Percentiles rank a stretch among this genome's conserved stretches.
Conservation (phyloP, 2,113 vertebrate species). For the Pyrgilauda ruficollis region DNA sequence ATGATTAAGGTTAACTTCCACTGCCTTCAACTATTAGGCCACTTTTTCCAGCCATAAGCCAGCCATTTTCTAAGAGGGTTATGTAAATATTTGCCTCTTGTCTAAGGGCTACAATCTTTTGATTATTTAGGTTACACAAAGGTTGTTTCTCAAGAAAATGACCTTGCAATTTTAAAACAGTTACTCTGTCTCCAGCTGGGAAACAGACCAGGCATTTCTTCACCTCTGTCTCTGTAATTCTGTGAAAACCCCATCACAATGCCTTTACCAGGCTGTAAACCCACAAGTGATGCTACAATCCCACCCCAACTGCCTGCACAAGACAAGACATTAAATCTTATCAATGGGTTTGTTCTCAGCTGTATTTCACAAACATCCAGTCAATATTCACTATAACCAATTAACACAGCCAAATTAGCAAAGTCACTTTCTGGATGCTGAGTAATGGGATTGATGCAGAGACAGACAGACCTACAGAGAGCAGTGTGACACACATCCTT, state of each 20-base stretch:
- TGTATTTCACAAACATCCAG: background rate
- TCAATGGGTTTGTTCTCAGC: background rate
- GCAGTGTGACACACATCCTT: background rate
- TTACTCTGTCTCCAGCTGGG: constrained; percentile 1
- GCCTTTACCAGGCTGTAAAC: background rate
- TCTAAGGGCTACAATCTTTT: background rate
- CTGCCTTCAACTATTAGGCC: background rate
- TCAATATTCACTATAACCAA: background rate
- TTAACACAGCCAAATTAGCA: background rate
- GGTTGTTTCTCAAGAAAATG: background rate
- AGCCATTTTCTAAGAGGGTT: background rate
- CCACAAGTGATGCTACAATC: background rate
- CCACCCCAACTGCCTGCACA: background rate
- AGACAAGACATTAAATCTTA: background rate
- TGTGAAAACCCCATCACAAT: background rate
- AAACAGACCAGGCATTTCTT: background rate
- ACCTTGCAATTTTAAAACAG: background rate
- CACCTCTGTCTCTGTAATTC: background rate
- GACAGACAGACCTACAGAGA: background rate
- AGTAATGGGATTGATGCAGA: background rate
- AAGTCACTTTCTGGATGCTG: background rate
- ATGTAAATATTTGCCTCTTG: background rate
- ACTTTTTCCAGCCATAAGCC: background rate
- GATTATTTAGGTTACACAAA: background rate
- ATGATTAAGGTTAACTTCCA: background rate